Evolutionary conservation across 1,140 invertebrate genomes (phyloP).

Genomic region (Berghia stephanieae): DNA sequence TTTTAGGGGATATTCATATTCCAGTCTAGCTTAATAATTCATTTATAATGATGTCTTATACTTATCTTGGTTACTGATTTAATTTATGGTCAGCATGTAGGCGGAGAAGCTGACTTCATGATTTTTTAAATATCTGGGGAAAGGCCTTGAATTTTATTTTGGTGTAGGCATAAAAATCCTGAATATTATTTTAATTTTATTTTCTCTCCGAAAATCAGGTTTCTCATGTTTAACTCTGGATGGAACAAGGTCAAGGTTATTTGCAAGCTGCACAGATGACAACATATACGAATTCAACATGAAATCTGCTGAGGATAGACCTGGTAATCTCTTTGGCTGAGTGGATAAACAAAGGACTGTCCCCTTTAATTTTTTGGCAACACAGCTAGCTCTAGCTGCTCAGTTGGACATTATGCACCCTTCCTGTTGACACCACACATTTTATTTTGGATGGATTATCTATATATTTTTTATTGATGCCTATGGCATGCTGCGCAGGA

Average conservation of each 20-base stretch:
- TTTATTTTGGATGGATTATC: background rate
- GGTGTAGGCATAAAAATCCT: background rate
- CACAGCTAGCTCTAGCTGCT: background rate
- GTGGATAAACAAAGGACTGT: too few relatives aligned
- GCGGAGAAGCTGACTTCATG: too few relatives aligned
- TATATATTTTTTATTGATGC: background rate
- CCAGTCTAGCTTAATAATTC: background rate
- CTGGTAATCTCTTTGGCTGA: constrained; percentile 56
- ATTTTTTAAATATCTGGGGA: too few relatives aligned
- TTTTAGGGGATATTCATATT: background rate
- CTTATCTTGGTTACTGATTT: background rate
- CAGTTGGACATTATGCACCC: background rate
- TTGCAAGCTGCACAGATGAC: constrained; percentile 86
- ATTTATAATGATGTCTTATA: background rate
- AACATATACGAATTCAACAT: constrained; percentile 86
- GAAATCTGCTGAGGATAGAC: constrained; percentile 75
- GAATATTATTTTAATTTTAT: constrained; percentile 12
- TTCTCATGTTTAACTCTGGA: constrained; percentile 83
- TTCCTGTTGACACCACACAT: too few relatives aligned
- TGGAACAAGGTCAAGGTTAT: constrained; percentile 75
- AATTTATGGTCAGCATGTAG: too few relatives aligned
- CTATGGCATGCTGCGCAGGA: background rate
- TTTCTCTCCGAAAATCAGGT: constrained; percentile 65
- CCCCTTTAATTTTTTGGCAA: background rate
- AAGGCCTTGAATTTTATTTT: too few relatives aligned